These are phyloP conservation scores for Drosophila nannoptera DNA, from an alignment of 1,140 invertebrate species.

Conservation along the genomic window DNA sequence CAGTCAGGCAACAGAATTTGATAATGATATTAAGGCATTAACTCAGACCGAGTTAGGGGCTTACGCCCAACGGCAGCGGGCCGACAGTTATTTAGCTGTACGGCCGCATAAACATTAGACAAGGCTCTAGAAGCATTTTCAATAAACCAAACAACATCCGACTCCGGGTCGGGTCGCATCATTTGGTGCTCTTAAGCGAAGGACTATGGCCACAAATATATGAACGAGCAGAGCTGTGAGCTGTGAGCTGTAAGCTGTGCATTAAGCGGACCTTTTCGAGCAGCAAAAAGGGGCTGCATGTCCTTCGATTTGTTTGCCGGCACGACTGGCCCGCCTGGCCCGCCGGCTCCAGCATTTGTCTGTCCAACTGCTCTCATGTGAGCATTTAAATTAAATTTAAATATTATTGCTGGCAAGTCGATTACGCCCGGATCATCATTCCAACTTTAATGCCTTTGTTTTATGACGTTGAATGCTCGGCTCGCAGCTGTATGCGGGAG, in stretches of 20 bases:
- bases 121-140: conserved; percentile 27
- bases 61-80: conserved; percentile 31
- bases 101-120: conserved; percentile 36
- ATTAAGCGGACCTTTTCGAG: conserved; percentile 54
- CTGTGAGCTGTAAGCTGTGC: conserved; percentile 48
- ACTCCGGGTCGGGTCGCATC: conserved; percentile 43
- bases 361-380: conserved; percentile 63
- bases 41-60: conserved; percentile 49
- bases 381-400: conserved; percentile 79
- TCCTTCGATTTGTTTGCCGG: conserved; percentile 66
- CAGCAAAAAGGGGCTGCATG: conserved; percentile 54
- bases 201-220: conserved; percentile 53
- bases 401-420: conserved; percentile 77
- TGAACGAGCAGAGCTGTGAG: neutral
- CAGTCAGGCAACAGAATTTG: conserved; percentile 46
- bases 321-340: neutral
- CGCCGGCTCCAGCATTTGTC: neutral
- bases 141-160: conserved; percentile 21
- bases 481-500: neutral
- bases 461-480: conserved; percentile 56
- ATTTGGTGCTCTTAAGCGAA: conserved; percentile 68
- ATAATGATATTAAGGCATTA: conserved; percentile 73
- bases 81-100: conserved; percentile 57
- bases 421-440: conserved; percentile 74
- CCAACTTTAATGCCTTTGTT: conserved; percentile 70